phyloP scores from a whole-genome alignment of 2,888 invertebrate genomes.

The Troides aeacus region DNA sequence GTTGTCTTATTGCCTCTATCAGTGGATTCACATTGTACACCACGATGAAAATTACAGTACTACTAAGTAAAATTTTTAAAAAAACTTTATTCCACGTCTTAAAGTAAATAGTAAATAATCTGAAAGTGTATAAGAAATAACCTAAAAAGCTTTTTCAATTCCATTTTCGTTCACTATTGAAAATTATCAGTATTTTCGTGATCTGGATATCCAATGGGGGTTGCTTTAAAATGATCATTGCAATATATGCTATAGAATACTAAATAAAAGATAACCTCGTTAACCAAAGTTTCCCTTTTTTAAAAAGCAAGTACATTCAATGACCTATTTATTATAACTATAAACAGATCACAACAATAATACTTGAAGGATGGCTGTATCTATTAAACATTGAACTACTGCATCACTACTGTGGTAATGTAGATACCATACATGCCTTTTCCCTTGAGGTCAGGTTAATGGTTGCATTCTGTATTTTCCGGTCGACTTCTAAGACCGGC shows the following conservation, averaged over 20 bases:
- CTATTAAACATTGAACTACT: not conserved
- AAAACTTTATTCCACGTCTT: too few species aligned
- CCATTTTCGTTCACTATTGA: too few species aligned
- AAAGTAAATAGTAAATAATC: too few species aligned
- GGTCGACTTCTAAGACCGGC: constrained; percentile 55
- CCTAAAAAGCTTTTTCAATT: too few species aligned
- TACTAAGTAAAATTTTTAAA: too few species aligned
- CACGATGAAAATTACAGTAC: not conserved
- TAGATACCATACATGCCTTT: constrained; percentile 44
- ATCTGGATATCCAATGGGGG: too few species aligned
- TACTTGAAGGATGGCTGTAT: not conserved
- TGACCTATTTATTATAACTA: not conserved
- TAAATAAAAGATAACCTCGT: not conserved
- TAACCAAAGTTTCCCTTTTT: not conserved
- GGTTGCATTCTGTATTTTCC: constrained; percentile 51
- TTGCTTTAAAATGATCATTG: too few species aligned
- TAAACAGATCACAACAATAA: not conserved
- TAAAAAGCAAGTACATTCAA: not conserved
- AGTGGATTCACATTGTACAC: not conserved
- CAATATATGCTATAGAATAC: not conserved
- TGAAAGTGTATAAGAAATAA: too few species aligned
- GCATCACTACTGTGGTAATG: constrained; percentile 32
- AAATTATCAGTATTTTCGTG: too few species aligned
- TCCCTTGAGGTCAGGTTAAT: constrained; percentile 47
- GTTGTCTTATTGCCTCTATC: not conserved